A percentile compares a stretch with the other conserved stretches of the same genome.
Evolutionary conservation across 1,140 invertebrate species (phyloP).

Genomic region (Argopecten irradians): DNA sequence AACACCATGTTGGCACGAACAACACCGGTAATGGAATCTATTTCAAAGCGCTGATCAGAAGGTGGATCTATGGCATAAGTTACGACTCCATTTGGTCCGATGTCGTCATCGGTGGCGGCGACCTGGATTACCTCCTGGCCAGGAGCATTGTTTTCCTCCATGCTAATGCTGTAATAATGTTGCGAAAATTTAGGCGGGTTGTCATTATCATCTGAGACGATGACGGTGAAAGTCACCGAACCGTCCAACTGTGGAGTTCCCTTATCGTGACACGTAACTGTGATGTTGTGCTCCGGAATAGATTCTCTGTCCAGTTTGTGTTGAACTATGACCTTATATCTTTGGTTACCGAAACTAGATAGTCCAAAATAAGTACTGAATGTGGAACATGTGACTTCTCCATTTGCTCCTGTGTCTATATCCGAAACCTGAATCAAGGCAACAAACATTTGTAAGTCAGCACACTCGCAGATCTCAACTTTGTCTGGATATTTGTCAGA

Average conservation of each 20-base stretch:
- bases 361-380: slow-evolving; percentile 47
- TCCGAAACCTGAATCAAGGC: slow-evolving; percentile 47
- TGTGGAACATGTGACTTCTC: slow-evolving; percentile 40
- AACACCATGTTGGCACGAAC: slow-evolving; percentile 48
- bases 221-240: slow-evolving; percentile 50
- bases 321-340: slow-evolving; percentile 46
- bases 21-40: slow-evolving; percentile 54
- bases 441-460: slow-evolving; percentile 37
- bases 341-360: slow-evolving; percentile 34
- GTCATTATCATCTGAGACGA: slow-evolving; percentile 63
- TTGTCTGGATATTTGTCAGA: slow-evolving; percentile 79
- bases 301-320: slow-evolving; percentile 57
- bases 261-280: slow-evolving; percentile 57
- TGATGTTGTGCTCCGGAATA: slow-evolving; percentile 44
- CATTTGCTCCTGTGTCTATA: slow-evolving; percentile 47
- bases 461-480: slow-evolving; percentile 38
- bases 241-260: slow-evolving; percentile 55
- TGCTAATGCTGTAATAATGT: slow-evolving; percentile 47
- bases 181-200: slow-evolving; percentile 58
- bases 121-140: slow-evolving; percentile 49
- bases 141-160: slow-evolving; percentile 48
- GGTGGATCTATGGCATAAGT: slow-evolving; percentile 51
- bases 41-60: slow-evolving; percentile 48
- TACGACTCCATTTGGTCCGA: slow-evolving; percentile 51
- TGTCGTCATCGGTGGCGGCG: slow-evolving; percentile 57